Percentiles rank a stretch among this genome's conserved stretches.
Evolutionary conservation across 2,888 invertebrate species (phyloP).

Genomic region (Pseudoips prasinana): DNA sequence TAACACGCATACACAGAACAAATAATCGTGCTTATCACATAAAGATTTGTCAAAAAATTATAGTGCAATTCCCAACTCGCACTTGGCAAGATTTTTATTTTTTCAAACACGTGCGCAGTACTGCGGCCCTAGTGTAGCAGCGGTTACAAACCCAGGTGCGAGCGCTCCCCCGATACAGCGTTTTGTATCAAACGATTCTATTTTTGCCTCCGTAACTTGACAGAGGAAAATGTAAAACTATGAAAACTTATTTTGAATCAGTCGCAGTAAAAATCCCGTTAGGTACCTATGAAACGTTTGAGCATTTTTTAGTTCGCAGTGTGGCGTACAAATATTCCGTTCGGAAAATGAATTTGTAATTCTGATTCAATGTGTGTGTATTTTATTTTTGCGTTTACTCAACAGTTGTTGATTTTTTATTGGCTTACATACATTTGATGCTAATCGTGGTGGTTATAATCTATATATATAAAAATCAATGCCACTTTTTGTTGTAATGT

Average conservation of each 20-base stretch:
- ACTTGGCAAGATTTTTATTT: constrained; percentile 24
- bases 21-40: too few species aligned
- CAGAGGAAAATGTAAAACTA: constrained; percentile 28
- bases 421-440: too few species aligned
- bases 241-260: constrained; percentile 35
- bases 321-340: constrained; percentile 22
- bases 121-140: constrained; percentile 21
- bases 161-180: constrained; percentile 41
- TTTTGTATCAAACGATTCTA: constrained; percentile 43
- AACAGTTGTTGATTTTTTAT: too few species aligned
- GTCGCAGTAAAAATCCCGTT: constrained; percentile 19
- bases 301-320: constrained; percentile 4
- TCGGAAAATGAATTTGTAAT: too few species aligned
- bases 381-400: too few species aligned
- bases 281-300: constrained; percentile 12
- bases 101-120: constrained; percentile 31
- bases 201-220: constrained; percentile 20
- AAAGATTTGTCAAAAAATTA: too few species aligned
- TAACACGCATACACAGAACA: too few species aligned
- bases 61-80: too few species aligned
- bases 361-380: too few species aligned
- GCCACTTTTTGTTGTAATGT: too few species aligned
- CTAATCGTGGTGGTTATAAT: too few species aligned
- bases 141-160: constrained; percentile 45
- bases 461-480: too few species aligned